Conservation (phyloP, 2,113 vertebrate genomes). For the Sclerurus mexicanus region DNA sequence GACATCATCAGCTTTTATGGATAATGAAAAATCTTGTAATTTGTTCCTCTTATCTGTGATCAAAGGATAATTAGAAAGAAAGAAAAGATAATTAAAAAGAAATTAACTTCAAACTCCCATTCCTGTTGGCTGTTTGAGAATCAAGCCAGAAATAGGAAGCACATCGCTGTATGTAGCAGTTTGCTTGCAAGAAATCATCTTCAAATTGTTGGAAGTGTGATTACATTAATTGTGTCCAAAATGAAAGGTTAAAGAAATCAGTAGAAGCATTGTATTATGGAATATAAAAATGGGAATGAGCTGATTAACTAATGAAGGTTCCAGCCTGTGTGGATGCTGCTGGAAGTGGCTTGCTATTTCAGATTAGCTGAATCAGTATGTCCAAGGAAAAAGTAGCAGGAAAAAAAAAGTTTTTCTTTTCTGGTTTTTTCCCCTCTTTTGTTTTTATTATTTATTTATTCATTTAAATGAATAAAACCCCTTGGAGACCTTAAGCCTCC, state of each 20-base stretch:
- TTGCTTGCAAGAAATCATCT: slow-evolving; percentile 54
- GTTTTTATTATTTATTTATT: slow-evolving; percentile 37
- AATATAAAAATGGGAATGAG: slow-evolving; percentile 1
- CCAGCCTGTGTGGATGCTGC: not conserved
- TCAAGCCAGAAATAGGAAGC: slow-evolving; percentile 45
- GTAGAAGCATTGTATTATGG: not conserved
- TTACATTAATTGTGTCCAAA: slow-evolving; percentile 57
- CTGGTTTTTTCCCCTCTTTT: not conserved
- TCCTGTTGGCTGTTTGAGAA: slow-evolving; percentile 46
- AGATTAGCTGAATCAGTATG: not conserved
- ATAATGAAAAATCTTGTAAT: slow-evolving; percentile 67
- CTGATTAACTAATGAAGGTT: slow-evolving; percentile 2
- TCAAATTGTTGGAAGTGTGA: slow-evolving; percentile 49
- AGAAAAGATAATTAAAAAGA: slow-evolving; percentile 73
- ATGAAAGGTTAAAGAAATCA: slow-evolving; percentile 53
- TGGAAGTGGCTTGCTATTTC: not conserved
- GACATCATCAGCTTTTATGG: slow-evolving; percentile 57
- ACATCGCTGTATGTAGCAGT: not conserved
- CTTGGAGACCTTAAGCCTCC: slow-evolving; percentile 27
- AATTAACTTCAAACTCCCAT: slow-evolving; percentile 66
- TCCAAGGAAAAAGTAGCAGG: not conserved
- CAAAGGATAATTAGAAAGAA: slow-evolving; percentile 74
- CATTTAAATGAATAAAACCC: slow-evolving; percentile 56
- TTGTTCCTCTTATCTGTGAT: slow-evolving; percentile 71
- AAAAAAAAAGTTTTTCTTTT: not conserved